Evolutionary conservation across 2,113 vertebrate genomes (phyloP), one percentile per base, ranked within the genome.

Genomic region (Myiagra hebetior): DNA sequence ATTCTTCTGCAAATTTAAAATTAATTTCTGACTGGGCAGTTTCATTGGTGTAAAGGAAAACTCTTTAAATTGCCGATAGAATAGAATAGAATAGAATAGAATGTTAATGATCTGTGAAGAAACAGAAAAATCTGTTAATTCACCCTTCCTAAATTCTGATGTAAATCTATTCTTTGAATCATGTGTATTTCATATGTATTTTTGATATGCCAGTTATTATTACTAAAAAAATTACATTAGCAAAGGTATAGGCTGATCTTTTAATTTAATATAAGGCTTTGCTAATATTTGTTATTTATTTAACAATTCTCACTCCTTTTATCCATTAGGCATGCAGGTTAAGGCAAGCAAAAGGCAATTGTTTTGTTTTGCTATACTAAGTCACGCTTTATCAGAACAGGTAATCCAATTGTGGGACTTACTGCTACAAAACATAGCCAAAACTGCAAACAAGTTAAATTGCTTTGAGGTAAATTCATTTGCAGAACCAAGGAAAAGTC

Each of bases 21-120:
- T 42, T 9, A 50, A 67, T 74, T 85, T 87, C 31, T 63, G 8
- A 37, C 49, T 21, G 13, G 2, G 7, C 12, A 26, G 7, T 31
- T 89, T 81, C 1, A 2, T 42, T 0, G 0, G 1, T 60, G 6
- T 69, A 46, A 87, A 24, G 35, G 5, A 69, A 83, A 56, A 52
- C 7, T 8, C 1, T 41, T 69, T 22, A 42, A 50, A 68, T 73
- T 69, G 74, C 28, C 28, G 57, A 37, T 65, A 30, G 18, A 49
- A 27, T 28, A 27, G 27, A 9, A 27, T 16, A 37, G 37, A 37
- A 8, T 37, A 37, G 37, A 37, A 8, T 37, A 37, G 37, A 37
- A 8, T 88, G 5, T 27, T 65, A 78, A 63, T 30, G 4, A 28
- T 37, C 81, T 31, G 5, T 5, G 10, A 53, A 67, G 18, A 87